These are phyloP conservation scores for Glossophaga mutica DNA, from an alignment of 2,797 vertebrate genomes.

Conservation along the genomic window DNA sequence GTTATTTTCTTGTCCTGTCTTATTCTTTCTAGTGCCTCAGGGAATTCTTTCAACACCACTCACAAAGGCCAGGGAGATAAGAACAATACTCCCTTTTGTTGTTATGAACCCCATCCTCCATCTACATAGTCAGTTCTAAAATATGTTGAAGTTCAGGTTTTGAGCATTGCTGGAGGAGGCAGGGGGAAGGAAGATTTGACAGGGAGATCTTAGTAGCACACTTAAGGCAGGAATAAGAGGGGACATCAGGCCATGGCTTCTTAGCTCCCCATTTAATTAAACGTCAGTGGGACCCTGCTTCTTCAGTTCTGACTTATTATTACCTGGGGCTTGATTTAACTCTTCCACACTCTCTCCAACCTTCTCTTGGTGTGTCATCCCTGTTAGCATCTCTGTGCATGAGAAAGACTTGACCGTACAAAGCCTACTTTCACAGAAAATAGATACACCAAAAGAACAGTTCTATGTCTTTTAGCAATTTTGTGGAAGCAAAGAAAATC, in stretches of 20 bases:
- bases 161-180: background rate
- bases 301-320: background rate
- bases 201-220: background rate
- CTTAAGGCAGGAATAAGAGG: background rate
- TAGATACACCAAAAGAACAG: background rate
- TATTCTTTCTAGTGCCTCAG: constrained; percentile 5
- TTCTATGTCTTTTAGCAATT: background rate
- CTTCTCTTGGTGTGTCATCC: background rate
- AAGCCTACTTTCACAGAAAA: background rate
- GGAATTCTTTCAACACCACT: constrained; percentile 30
- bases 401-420: background rate
- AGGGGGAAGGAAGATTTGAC: background rate
- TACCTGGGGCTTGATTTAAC: background rate
- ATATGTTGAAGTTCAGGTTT: constrained; percentile 54
- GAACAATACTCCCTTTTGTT: constrained; percentile 56
- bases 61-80: background rate
- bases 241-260: fast-evolving
- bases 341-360: too few species aligned
- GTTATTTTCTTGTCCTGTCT: constrained; percentile 49
- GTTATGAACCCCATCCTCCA: background rate
- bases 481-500: background rate
- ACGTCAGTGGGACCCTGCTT: background rate
- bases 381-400: background rate
- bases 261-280: fast-evolving
- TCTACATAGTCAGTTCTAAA: constrained; percentile 39